phyloP scores from a whole-genome alignment of 2,113 vertebrate species.

The Bolborhynchus lineola region DNA sequence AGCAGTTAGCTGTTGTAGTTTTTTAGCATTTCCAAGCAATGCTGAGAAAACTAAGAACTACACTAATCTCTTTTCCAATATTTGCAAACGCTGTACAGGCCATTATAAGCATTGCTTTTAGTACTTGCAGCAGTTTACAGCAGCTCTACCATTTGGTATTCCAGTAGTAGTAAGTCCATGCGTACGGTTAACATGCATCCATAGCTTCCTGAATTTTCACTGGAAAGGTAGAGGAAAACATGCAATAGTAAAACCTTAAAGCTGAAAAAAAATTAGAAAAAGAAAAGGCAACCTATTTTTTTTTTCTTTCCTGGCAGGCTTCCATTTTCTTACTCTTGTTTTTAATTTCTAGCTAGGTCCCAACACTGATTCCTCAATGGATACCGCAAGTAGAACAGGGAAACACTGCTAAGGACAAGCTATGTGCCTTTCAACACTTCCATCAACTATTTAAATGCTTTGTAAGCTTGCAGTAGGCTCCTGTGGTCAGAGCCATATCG shows the following conservation, averaged over 20 bases:
- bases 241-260: not conserved
- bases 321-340: slow-evolving; percentile 47
- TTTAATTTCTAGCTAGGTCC: slow-evolving; percentile 41
- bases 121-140: slow-evolving; percentile 37
- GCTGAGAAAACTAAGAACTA: slow-evolving; percentile 64
- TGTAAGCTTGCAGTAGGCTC: not conserved
- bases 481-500: not conserved
- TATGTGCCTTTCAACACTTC: slow-evolving; percentile 74
- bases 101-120: slow-evolving; percentile 46
- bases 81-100: slow-evolving; percentile 58
- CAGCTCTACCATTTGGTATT: slow-evolving; percentile 53
- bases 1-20: slow-evolving; percentile 71
- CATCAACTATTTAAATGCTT: slow-evolving; percentile 41
- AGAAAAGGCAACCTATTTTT: not conserved
- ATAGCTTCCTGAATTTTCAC: slow-evolving; percentile 57
- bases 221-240: slow-evolving; percentile 17
- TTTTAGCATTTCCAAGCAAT: slow-evolving; percentile 71
- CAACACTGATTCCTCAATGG: slow-evolving; percentile 37
- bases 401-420: slow-evolving; percentile 58
- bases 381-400: not conserved
- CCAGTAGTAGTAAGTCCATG: slow-evolving; percentile 28
- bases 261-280: not conserved
- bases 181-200: slow-evolving; percentile 2
- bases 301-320: slow-evolving; percentile 17
- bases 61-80: slow-evolving; percentile 48